These are phyloP conservation scores for Zaprionus taronus DNA, from an alignment of 1,140 invertebrate genomes.

Conservation along the genomic window DNA sequence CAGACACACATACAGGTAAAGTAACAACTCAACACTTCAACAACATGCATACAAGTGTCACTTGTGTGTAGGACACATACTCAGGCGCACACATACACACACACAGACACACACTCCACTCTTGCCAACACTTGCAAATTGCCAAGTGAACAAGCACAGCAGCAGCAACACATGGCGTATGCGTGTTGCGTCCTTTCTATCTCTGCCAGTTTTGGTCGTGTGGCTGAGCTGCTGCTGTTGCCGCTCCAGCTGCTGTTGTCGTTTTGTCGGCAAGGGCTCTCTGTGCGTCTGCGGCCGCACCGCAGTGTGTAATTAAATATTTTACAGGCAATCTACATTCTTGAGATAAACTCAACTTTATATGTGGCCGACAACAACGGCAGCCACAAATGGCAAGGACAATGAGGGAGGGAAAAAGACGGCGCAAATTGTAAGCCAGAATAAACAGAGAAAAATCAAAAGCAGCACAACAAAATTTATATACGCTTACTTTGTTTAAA, in stretches of 20 bases:
- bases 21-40: slow-evolving; percentile 37
- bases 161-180: slow-evolving; percentile 47
- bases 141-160: slow-evolving; percentile 63
- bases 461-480: slow-evolving; percentile 38
- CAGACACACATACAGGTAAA: slow-evolving; percentile 40
- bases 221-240: slow-evolving; percentile 1
- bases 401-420: slow-evolving; percentile 32
- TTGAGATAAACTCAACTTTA: slow-evolving; percentile 81
- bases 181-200: slow-evolving; percentile 35
- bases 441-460: slow-evolving; percentile 45
- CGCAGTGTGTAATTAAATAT: slow-evolving; percentile 82
- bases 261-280: slow-evolving; percentile 24
- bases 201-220: slow-evolving; percentile 12
- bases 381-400: slow-evolving; percentile 48
- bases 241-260: slow-evolving; percentile 13
- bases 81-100: slow-evolving; percentile 21
- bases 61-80: slow-evolving; percentile 77
- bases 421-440: slow-evolving; percentile 39
- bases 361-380: slow-evolving; percentile 34
- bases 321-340: slow-evolving; percentile 83
- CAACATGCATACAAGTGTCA: slow-evolving; percentile 74
- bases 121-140: slow-evolving; percentile 77
- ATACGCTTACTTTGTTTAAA: slow-evolving; percentile 44
- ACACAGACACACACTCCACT: slow-evolving; percentile 58
- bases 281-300: slow-evolving; percentile 52